These are phyloP conservation scores for Conchocele bisecta DNA, from an alignment of 2,888 invertebrate genomes.

Conservation along the genomic window DNA sequence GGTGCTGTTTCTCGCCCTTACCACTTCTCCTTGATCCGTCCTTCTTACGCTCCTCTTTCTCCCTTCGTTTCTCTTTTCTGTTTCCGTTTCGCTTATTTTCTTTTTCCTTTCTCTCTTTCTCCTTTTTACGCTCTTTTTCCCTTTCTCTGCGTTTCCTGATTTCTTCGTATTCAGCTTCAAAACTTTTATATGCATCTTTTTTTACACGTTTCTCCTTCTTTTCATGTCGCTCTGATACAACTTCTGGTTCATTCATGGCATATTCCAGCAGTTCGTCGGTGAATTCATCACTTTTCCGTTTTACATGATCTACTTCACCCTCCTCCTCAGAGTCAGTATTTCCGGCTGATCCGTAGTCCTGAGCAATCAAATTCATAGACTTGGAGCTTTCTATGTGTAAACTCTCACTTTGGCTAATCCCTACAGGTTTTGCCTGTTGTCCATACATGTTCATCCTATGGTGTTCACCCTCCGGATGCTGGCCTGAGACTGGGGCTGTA, in stretches of 20 bases:
- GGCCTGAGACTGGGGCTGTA: no score
- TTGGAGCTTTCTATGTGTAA: conserved; percentile 5
- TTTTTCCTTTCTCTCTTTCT: conserved; percentile 21
- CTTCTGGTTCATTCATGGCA: conserved; percentile 55
- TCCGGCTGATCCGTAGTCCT: conserved; percentile 69
- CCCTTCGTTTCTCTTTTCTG: conserved; percentile 46
- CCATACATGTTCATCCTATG: background rate
- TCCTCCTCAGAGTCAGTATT: conserved; percentile 79
- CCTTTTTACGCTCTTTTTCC: conserved; percentile 47
- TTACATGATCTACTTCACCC: conserved; percentile 79
- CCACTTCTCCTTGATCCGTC: conserved; percentile 21
- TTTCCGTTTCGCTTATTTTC: conserved; percentile 50
- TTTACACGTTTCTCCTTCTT: conserved; percentile 40
- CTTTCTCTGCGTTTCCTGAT: conserved; percentile 45
- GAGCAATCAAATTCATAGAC: conserved; percentile 74
- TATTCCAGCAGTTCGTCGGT: conserved; percentile 57
- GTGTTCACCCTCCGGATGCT: background rate
- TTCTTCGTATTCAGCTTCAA: conserved; percentile 50
- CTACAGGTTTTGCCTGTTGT: background rate
- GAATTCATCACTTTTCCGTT: conserved; percentile 47
- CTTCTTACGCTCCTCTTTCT: conserved; percentile 40
- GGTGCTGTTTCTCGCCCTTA: conserved; percentile 18
- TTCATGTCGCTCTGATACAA: conserved; percentile 19
- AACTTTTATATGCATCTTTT: conserved; percentile 37
- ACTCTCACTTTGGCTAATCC: background rate